phyloP scores from a whole-genome alignment of 2,888 invertebrate genomes.

The Odontomyia ornata region DNA sequence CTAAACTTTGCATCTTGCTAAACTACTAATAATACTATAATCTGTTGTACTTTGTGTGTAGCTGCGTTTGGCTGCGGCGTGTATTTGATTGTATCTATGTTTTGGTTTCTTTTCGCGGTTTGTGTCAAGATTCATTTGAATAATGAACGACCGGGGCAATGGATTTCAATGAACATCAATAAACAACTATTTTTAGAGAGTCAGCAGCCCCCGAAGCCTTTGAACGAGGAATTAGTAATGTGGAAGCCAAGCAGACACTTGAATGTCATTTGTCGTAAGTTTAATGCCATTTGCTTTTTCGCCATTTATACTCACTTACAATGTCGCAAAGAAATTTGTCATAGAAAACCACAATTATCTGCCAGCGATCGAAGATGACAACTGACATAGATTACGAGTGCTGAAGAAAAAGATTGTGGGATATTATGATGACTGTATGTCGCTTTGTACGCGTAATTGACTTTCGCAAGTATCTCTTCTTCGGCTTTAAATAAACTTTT shows the following conservation, averaged over 20 bases:
- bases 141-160: constrained; percentile 8
- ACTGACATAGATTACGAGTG: neutral
- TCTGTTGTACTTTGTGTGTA: neutral
- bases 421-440: too few species aligned
- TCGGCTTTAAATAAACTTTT: too few species aligned
- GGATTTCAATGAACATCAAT: constrained; percentile 22
- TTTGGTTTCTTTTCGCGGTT: neutral
- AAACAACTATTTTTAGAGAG: constrained; percentile 18
- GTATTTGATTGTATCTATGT: neutral
- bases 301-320: constrained; percentile 10
- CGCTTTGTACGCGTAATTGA: too few species aligned
- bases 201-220: constrained; percentile 5
- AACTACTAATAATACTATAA: neutral
- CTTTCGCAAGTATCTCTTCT: too few species aligned
- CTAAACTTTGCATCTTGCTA: constrained; percentile 3
- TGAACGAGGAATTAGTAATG: constrained; percentile 16
- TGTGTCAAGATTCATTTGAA: constrained; percentile 26
- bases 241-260: constrained; percentile 9
- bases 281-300: constrained; percentile 25
- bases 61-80: neutral
- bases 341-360: constrained; percentile 2
- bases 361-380: neutral
- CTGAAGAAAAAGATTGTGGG: too few species aligned
- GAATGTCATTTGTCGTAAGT: constrained; percentile 28
- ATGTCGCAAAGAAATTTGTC: constrained; percentile 11